Conservation (phyloP, 1,140 invertebrate species). For the Mactra quadrangularis region DNA sequence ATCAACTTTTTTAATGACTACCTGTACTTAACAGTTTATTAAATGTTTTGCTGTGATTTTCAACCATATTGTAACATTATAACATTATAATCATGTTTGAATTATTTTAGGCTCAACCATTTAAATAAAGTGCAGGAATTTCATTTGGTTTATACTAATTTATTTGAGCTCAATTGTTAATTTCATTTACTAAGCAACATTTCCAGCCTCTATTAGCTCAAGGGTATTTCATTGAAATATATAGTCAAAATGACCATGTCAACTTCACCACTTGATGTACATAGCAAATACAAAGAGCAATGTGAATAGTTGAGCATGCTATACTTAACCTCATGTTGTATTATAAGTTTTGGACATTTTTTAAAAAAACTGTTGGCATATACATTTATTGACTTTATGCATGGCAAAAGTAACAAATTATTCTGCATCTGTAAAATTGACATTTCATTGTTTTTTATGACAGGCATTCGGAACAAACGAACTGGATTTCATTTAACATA, state of each 20-base stretch:
- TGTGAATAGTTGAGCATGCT: constrained; percentile 4
- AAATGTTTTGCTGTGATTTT: constrained; percentile 9
- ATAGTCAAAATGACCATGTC: constrained; percentile 13
- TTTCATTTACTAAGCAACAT: not conserved
- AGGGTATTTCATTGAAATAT: constrained; percentile 4
- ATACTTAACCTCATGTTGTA: not conserved
- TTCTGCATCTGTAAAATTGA: constrained; percentile 12
- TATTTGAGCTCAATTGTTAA: not conserved
- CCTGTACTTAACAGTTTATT: not conserved
- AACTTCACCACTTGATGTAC: not conserved
- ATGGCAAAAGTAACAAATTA: constrained; percentile 5
- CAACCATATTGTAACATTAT: constrained; percentile 1
- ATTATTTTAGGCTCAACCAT: constrained; percentile 15
- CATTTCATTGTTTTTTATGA: constrained; percentile 11
- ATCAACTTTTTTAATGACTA: constrained; percentile 13
- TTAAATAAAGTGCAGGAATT: constrained; percentile 9
- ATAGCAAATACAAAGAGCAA: constrained; percentile 6
- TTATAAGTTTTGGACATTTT: constrained; percentile 12
- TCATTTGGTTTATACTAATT: not conserved
- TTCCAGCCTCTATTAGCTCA: constrained; percentile 16
- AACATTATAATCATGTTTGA: constrained; percentile 10
- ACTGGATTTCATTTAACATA: constrained; percentile 12
- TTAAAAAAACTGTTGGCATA: constrained; percentile 4
- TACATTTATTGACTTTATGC: constrained; percentile 8
- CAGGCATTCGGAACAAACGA: not conserved